Conservation (phyloP, 2,797 vertebrate genomes). For the Pelochelys cantorii region DNA sequence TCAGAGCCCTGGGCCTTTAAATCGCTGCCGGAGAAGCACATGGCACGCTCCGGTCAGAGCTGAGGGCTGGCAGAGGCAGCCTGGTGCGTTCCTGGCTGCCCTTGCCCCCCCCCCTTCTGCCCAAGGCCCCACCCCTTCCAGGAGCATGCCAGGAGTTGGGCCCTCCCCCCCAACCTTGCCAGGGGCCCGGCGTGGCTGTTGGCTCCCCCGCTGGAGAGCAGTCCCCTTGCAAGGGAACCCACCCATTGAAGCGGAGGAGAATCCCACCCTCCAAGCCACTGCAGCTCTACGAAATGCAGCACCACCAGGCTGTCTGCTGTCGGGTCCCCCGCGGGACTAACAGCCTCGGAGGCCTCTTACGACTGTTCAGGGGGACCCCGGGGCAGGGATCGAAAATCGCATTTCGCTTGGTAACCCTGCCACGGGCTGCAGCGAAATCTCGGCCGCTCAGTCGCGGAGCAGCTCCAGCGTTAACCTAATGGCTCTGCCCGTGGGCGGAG, state of each 20-base stretch:
- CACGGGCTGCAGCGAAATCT: accelerated
- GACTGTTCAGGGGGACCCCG: no score
- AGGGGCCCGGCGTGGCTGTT: no score
- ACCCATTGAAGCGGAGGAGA: background rate
- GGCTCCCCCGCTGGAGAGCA: background rate
- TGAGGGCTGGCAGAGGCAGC: no score
- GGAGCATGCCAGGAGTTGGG: no score
- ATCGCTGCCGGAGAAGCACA: no score
- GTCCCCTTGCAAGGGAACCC: background rate
- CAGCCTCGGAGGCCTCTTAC: background rate
- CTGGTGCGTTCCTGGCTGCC: no score
- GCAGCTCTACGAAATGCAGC: background rate
- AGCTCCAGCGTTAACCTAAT: background rate
- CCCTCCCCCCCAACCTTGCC: no score
- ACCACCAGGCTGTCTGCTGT: accelerated
- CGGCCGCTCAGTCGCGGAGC: background rate
- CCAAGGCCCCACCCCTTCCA: no score
- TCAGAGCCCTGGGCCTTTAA: no score
- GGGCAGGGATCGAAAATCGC: background rate
- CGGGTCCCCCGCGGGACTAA: background rate
- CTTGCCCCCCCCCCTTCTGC: no score
- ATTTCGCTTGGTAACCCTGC: background rate
- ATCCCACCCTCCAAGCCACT: background rate
- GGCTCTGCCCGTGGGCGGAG: background rate
- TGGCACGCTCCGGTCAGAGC: no score